Base-by-base conservation (phyloP, 2,888 invertebrate genomes). In the Drosophila macrospina region DNA sequence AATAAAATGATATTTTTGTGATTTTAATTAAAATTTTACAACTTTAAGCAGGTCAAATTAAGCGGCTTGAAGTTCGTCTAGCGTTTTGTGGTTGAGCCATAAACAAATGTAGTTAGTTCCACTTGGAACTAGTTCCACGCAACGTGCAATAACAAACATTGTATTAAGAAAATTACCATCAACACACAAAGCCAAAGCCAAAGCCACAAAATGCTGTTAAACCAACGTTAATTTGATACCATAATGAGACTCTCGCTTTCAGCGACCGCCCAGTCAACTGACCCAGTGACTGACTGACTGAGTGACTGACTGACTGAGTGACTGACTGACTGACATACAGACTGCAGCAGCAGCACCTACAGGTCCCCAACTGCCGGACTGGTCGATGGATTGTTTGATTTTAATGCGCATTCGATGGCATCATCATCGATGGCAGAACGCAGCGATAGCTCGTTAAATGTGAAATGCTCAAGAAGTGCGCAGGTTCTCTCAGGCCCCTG, bases 341-440 rank as follows among this genome's bases (percentile, higher is more conserved):
- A 37, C 45, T 13, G 44, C 55, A 54, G 44, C 55, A 32, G 55
- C 30, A 16, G 8, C 10, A 36, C 24, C 36, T 36, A 6, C 13
- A 45, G 28, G 26, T 34, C 36, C 7, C 36, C 34, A 10, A n/a
- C 4, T 32, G 42, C 32, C 20, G 20, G 20, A 20, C 32, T 32
- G 36, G 15, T 26, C 41, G 37, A 26, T 30, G 45, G 77, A 56
- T 62, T 62, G 64, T 45, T 41, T 62, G 69, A 57, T 54, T 61
- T 69, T 64, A 61, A 62, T 59, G 65, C 55, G 55, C 73, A 30
- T 64, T 44, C 44, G 77, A 75, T 78, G 78, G 69, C 75, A 79
- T 78, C 78, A 78, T 76, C 76, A n/a, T n/a, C n/a, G n/a, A n/a
- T n/a, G n/a, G 57, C n/a, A 13, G 59, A 65, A 61, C 48, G 39